Evolutionary conservation across 2,113 vertebrate genomes (phyloP), one percentile per base, ranked within the genome.

Genomic region (Podilymbus podiceps): DNA sequence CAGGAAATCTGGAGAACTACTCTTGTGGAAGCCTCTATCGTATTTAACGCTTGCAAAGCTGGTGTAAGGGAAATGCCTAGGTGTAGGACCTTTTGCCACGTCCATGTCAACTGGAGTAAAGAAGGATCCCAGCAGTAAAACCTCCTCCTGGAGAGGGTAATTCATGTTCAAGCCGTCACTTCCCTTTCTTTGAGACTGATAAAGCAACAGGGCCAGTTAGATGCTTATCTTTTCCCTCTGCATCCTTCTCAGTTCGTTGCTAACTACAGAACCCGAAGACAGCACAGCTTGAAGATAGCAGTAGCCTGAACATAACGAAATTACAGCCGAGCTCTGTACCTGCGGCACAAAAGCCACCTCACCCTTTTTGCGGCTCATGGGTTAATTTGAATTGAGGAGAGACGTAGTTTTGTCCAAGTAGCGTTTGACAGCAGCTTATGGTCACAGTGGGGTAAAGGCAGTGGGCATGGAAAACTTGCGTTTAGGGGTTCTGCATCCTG

Each of bases 31-130:
- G 53, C 27, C 20, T 49, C 44, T 59, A 0, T 7, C 25, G 0
- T 0, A 2, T 27, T 68, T 35, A 17, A 33, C 7, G 0, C 74
- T 50, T 47, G 35, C 66, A 60, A 14, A 8, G 12, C 38, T 9
- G 56, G 3, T 30, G 38, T 1, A 15, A 38, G 23, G 73, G 81
- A 35, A 16, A 2, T 14, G 7, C 6, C 44, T 15, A 2, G 12
- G 18, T 4, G 18, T 4, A 28, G 75, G 85, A 90, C 67, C 20
- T 52, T 42, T 40, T 44, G 2, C 81, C 23, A 12, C 9, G 4
- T 50, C 42, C 7, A 1, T 71, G 44, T 74, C 47, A 19, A 13
- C 27, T 63, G 47, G 18, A 55, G 52, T 55, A 50, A 91, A 20
- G 8, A 30, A 47, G 64, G 44, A 53, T 27, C 20, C 33, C 47